Evolutionary conservation across 2,888 invertebrate species (phyloP).

Genomic region (Euzetes globulus): DNA sequence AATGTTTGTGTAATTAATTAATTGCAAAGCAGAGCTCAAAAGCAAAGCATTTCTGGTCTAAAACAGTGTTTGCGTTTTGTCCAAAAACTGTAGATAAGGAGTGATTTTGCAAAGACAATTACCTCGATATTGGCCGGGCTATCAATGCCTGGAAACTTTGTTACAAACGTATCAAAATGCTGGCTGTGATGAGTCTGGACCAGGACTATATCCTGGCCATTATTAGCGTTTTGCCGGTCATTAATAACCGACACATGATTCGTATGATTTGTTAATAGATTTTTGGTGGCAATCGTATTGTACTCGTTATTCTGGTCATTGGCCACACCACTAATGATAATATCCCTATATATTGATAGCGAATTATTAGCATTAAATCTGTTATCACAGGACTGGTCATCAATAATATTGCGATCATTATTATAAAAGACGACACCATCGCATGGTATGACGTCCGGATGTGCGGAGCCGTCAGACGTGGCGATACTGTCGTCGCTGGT

Average conservation of each 20-base stretch:
- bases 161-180: too few species aligned
- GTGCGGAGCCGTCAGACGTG: not conserved
- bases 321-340: not conserved
- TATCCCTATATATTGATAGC: not conserved
- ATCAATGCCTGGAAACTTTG: too few species aligned
- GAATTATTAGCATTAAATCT: not conserved
- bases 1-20: too few species aligned
- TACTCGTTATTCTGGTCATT: not conserved
- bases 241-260: not conserved
- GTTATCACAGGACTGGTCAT: not conserved
- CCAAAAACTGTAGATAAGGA: too few species aligned
- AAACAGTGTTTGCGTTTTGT: too few species aligned
- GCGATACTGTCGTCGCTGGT: not conserved
- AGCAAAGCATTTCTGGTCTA: too few species aligned
- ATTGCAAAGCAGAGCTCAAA: too few species aligned
- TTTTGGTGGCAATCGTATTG: not conserved
- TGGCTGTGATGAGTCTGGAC: too few species aligned
- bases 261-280: not conserved
- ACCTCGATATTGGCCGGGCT: too few species aligned
- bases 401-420: not conserved
- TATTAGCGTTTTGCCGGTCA: not conserved
- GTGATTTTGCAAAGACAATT: too few species aligned
- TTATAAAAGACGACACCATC: constrained; percentile 10
- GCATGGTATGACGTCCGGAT: constrained; percentile 28
- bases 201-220: not conserved